phyloP scores from a whole-genome alignment of 2,797 vertebrate genomes.

The Anisognathus igniventris region DNA sequence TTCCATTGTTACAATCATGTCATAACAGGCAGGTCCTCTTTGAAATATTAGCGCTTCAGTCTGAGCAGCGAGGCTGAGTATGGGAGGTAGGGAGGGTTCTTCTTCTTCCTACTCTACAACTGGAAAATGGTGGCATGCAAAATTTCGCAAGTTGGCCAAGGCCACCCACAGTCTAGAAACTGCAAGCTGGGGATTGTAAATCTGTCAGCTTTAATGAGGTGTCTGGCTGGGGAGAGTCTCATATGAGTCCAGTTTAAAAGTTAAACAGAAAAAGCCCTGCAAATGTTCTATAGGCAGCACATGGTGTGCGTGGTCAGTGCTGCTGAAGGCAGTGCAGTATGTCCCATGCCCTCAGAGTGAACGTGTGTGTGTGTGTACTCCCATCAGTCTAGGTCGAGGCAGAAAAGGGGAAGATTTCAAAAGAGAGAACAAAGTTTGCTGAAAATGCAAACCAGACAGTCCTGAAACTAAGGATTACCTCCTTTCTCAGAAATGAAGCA shows the following conservation, averaged over 20 bases:
- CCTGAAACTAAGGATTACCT: not conserved
- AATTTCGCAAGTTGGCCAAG: constrained; percentile 18
- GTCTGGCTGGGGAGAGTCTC: constrained; percentile 3
- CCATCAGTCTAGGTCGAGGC: not conserved
- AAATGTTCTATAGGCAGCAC: not conserved
- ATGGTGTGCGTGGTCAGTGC: not conserved
- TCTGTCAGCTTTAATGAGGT: constrained; percentile 43
- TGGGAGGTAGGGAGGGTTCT: not conserved
- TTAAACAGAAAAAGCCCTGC: not conserved
- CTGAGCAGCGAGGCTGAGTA: not conserved
- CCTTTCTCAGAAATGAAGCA: not conserved
- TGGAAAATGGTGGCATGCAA: constrained; percentile 7
- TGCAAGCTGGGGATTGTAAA: constrained; percentile 29
- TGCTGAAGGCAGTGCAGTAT: not conserved
- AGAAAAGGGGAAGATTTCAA: not conserved
- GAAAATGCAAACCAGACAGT: not conserved
- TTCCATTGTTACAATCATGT: constrained; percentile 19
- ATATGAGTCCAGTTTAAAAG: constrained; percentile 2
- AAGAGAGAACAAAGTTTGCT: not conserved
- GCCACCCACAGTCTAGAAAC: constrained; percentile 40
- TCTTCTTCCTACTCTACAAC: not conserved
- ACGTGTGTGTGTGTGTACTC: not conserved
- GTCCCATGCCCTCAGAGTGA: not conserved
- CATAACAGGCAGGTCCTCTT: not conserved
- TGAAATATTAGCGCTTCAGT: constrained; percentile 1